A percentile compares a stretch with the other conserved stretches of the same genome.
Evolutionary conservation across 2,888 invertebrate genomes (phyloP).

Genomic region (Crossocerus cetratus): DNA sequence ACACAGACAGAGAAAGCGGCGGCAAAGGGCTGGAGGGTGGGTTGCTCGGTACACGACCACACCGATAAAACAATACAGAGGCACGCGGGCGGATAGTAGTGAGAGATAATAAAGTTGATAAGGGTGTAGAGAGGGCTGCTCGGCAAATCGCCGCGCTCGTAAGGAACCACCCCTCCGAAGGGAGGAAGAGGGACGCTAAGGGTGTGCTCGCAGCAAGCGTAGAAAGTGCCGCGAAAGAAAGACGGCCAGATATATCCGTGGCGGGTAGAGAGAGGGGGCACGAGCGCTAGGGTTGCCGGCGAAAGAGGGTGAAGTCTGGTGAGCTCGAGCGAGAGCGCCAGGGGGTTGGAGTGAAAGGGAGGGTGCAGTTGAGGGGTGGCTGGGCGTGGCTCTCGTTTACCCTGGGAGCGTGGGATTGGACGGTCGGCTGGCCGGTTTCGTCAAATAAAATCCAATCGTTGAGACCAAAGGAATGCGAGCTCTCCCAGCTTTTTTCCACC

Average conservation of each 20-base stretch:
- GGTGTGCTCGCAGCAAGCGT: slow-evolving; percentile 32
- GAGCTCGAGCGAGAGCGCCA: slow-evolving; percentile 19
- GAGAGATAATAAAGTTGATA: slow-evolving; percentile 77
- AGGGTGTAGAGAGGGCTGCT: slow-evolving; percentile 72
- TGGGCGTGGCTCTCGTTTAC: slow-evolving; percentile 71
- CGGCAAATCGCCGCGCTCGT: slow-evolving; percentile 37
- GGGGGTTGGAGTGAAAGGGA: slow-evolving; percentile 20
- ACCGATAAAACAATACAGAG: slow-evolving; percentile 23
- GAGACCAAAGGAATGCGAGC: slow-evolving; percentile 74
- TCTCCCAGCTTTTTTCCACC: slow-evolving; percentile 71
- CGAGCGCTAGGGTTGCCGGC: slow-evolving; percentile 31
- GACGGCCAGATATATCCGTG: slow-evolving; percentile 19
- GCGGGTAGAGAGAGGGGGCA: slow-evolving; percentile 2
- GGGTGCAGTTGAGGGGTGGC: slow-evolving; percentile 49
- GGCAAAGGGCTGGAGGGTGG: too few species aligned
- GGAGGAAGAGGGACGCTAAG: not conserved
- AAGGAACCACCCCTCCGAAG: slow-evolving; percentile 6
- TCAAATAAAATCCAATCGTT: slow-evolving; percentile 77
- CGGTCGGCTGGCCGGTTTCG: slow-evolving; percentile 68
- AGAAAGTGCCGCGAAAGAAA: slow-evolving; percentile 37
- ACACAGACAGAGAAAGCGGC: not conserved
- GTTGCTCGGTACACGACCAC: slow-evolving; percentile 17
- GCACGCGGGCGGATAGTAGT: slow-evolving; percentile 37
- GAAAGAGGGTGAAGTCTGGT: slow-evolving; percentile 35
- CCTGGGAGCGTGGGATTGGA: slow-evolving; percentile 70